These are phyloP conservation scores for Cataglyphis altisquamis DNA, from an alignment of 2,888 invertebrate genomes.

Conservation along the genomic window DNA sequence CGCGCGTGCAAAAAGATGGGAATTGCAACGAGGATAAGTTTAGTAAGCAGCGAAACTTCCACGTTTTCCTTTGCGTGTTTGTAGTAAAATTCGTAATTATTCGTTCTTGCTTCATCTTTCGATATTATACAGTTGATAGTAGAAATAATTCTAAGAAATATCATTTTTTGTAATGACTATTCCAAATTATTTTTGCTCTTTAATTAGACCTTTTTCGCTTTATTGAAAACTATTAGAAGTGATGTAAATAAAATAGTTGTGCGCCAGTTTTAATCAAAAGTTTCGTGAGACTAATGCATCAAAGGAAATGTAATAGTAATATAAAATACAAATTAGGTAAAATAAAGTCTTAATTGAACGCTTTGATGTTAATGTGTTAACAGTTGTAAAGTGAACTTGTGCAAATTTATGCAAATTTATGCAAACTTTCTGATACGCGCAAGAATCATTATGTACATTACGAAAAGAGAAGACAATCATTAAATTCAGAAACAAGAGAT, in stretches of 20 bases:
- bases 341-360: slow-evolving; percentile 10
- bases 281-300: slow-evolving; percentile 1
- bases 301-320: slow-evolving; percentile 1
- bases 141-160: not conserved
- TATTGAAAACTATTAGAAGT: slow-evolving; percentile 20
- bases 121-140: not conserved
- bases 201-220: not conserved
- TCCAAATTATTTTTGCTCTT: not conserved
- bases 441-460: not conserved
- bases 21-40: slow-evolving; percentile 12
- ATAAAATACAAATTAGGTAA: slow-evolving; percentile 18
- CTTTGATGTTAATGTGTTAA: not conserved
- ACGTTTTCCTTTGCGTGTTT: not conserved
- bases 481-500: not conserved
- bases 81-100: slow-evolving; percentile 10
- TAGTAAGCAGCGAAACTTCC: slow-evolving; percentile 23
- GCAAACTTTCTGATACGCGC: not conserved
- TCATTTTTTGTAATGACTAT: not conserved
- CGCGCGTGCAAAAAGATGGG: too few relatives aligned
- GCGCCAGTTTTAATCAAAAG: slow-evolving; percentile 26
- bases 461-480: not conserved
- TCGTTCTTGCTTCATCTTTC: not conserved
- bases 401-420: not conserved
- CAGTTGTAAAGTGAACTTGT: slow-evolving; percentile 11
- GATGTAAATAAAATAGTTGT: slow-evolving; percentile 9